A percentile compares a stretch with the other conserved stretches of the same genome.
phyloP scores from a whole-genome alignment of 2,888 invertebrate genomes.

The Rhingia campestris region DNA sequence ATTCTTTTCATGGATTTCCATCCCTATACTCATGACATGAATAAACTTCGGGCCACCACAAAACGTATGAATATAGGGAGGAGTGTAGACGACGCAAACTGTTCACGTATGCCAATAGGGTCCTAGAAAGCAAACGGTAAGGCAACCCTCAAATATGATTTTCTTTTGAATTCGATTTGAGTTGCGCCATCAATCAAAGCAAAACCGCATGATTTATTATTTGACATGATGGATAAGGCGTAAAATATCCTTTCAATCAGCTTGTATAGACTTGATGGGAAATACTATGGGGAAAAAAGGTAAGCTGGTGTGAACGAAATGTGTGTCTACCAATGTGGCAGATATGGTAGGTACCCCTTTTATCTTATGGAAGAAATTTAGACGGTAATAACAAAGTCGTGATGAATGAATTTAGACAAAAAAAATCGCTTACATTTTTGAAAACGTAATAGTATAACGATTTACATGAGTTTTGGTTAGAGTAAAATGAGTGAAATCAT shows the following conservation, averaged over 20 bases:
- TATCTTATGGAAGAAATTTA: not conserved
- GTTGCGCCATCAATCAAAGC: slow-evolving; percentile 73
- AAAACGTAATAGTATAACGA: no score
- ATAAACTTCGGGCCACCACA: slow-evolving; percentile 53
- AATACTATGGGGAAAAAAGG: slow-evolving; percentile 23
- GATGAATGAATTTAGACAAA: no score
- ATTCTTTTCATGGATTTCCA: slow-evolving; percentile 56
- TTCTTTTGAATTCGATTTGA: slow-evolving; percentile 74
- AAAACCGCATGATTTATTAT: slow-evolving; percentile 74
- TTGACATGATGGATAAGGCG: slow-evolving; percentile 74
- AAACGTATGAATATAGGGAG: slow-evolving; percentile 9
- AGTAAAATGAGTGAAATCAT: no score
- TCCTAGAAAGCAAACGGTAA: slow-evolving; percentile 15
- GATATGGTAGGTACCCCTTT: not conserved
- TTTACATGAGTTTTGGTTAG: no score
- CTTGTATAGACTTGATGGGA: slow-evolving; percentile 67
- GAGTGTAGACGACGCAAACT: slow-evolving; percentile 4
- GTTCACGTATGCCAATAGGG: slow-evolving; percentile 17
- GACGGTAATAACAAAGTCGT: not conserved
- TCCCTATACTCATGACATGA: slow-evolving; percentile 56
- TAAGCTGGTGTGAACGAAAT: not conserved
- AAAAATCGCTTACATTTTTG: no score
- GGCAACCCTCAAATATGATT: slow-evolving; percentile 61
- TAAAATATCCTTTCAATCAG: slow-evolving; percentile 74
- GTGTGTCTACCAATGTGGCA: not conserved